Base-by-base conservation (phyloP, 2,113 vertebrate species). In the Narcine bancroftii region DNA sequence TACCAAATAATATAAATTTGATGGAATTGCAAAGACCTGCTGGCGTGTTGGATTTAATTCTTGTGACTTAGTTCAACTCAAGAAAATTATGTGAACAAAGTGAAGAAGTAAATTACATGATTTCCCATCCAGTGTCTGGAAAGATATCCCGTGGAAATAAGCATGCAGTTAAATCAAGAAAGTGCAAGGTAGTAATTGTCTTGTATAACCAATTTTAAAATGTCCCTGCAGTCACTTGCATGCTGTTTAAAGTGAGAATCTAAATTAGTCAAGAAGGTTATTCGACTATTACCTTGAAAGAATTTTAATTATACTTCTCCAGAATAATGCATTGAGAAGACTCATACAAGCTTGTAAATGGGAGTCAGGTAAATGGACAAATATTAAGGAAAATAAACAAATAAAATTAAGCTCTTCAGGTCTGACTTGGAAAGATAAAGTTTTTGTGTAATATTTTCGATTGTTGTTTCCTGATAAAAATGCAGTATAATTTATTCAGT, bases 21-120 rank as follows among this genome's bases (percentile, higher is more conserved):
- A 71, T 87, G 53, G 39, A 69, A 91, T 91, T 71, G 47, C 63
- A 47, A 69, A 45, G 42, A 47, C 42, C 39, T 0, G 0, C 65
- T 91, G 60, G 53, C 56, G 17, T 87, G 17, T 63, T 63, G 60
- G 89, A 91, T 69, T 66, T 91, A 47, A 71, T 45, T 91, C 45
- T 69, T 91, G 60, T 69, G 45, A 45, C 5, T 0, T 65, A 66
- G 39, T 47, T 66, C 47, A 26, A 91, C 65, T 71, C 0, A 4
- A 91, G 65, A 19, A 91, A 91, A 11, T 47, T 69, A 24, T 69
- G 39, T 69, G 26, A 91, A 47, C 21, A 39, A 47, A 39, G 42
- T 91, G 89, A 91, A 65, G 45, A 91, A 69, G 63, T 91, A 91
- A 91, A 71, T 89, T 21, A 65, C 36, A 89, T 39, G 19, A 66